Evolutionary conservation across 2,797 vertebrate species (phyloP).

Genomic region (Podarcis lilfordi): DNA sequence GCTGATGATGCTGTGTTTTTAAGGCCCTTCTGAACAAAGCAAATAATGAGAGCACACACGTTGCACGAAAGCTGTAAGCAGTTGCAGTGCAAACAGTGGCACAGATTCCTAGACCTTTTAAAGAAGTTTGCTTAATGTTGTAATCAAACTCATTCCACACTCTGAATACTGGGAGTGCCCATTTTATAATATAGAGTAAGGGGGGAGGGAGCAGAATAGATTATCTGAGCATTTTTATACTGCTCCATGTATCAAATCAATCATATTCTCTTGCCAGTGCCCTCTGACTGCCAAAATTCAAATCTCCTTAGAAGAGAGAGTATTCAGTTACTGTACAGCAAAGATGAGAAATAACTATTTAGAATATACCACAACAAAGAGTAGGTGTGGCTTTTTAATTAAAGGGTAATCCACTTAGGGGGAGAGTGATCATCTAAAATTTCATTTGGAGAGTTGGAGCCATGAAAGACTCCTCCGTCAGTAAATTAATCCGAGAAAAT

Average conservation of each 20-base stretch:
- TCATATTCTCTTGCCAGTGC: not conserved
- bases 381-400: not conserved
- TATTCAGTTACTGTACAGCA: not conserved
- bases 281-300: not conserved
- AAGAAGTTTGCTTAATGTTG: not conserved
- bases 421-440: not conserved
- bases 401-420: not conserved
- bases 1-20: conserved; percentile 32
- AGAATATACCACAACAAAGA: not conserved
- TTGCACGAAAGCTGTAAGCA: not conserved
- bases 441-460: not conserved
- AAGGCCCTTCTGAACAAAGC: conserved; percentile 46
- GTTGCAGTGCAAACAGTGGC: conserved; percentile 20
- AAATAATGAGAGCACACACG: not conserved
- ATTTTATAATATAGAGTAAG: not conserved
- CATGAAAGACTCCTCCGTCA: not conserved
- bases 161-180: not conserved
- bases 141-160: not conserved
- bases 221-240: not conserved
- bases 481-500: not conserved
- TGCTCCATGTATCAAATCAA: not conserved
- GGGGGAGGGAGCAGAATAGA: not conserved
- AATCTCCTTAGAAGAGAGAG: not conserved
- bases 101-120: not conserved
- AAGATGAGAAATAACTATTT: not conserved